A percentile compares a stretch with the other conserved stretches of the same genome.
Evolutionary conservation across 2,113 vertebrate genomes (phyloP).

Genomic region (Corvus moneduloides): DNA sequence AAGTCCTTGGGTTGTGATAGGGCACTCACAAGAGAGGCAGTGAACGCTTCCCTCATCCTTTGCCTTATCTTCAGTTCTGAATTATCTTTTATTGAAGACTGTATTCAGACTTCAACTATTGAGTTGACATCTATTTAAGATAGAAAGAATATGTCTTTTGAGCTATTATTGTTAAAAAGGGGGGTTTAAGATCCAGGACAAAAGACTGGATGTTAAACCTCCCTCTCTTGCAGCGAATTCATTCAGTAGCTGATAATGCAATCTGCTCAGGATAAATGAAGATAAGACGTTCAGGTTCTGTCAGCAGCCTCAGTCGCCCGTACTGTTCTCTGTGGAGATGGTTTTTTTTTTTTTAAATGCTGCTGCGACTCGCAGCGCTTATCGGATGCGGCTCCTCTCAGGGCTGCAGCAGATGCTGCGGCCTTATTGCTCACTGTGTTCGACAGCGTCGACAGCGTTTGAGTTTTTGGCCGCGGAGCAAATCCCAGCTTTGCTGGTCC

Average conservation of each 20-base stretch:
- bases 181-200: neutral
- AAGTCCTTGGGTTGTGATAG: neutral
- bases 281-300: neutral
- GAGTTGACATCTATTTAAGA: neutral
- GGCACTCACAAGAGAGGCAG: neutral
- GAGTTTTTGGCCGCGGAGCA: fast-evolving
- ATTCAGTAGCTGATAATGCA: neutral
- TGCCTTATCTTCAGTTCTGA: neutral
- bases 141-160: neutral
- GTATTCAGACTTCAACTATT: neutral
- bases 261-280: neutral
- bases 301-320: neutral
- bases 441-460: fast-evolving
- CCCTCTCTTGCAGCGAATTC: neutral
- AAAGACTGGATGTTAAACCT: neutral
- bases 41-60: neutral
- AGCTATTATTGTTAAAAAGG: neutral
- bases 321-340: neutral
- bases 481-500: fast-evolving
- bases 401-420: fast-evolving
- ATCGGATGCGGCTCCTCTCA: fast-evolving
- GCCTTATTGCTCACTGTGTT: fast-evolving
- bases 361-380: neutral
- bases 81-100: neutral
- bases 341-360: neutral